Percentiles rank a stretch among this genome's conserved stretches.
These are phyloP conservation scores for Gryon sp. DNA, from an alignment of 1,140 invertebrate species.

Conservation along the genomic window DNA sequence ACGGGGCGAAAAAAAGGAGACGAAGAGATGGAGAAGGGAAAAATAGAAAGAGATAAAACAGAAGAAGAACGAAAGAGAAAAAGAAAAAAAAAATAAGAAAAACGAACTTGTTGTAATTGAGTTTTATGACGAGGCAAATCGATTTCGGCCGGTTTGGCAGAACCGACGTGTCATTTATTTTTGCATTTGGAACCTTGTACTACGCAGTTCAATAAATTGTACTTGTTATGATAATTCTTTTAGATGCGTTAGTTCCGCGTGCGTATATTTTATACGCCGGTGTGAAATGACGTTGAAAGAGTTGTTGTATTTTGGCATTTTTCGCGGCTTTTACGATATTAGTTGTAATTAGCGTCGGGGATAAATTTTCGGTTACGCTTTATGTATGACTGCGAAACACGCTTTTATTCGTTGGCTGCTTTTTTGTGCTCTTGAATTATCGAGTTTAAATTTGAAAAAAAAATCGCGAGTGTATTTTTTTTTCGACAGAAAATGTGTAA, in stretches of 20 bases:
- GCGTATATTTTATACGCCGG: conserved; percentile 25
- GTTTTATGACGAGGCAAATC: conserved; percentile 47
- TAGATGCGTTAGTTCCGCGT: conserved; percentile 23
- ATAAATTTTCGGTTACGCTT: conserved; percentile 1
- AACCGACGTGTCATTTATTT: conserved; percentile 30
- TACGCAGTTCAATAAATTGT: conserved; percentile 23
- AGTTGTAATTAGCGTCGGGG: conserved; percentile 25
- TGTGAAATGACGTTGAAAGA: background rate
- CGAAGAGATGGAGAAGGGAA: background rate
- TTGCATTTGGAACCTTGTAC: conserved; percentile 29
- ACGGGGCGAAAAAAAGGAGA: too few relatives aligned
- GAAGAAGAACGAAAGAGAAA: background rate
- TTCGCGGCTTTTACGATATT: conserved; percentile 18
- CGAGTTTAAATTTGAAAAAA: background rate
- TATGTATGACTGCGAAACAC: background rate
- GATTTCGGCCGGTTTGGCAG: conserved; percentile 39
- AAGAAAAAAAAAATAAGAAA: too few relatives aligned
- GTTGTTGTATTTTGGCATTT: background rate
- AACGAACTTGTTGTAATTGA: conserved; percentile 19
- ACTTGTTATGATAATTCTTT: conserved; percentile 49
- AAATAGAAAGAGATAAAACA: background rate
- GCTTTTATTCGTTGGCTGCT: background rate
- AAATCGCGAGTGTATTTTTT: too few relatives aligned
- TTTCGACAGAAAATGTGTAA: too few relatives aligned
- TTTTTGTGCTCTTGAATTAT: background rate